Base-by-base conservation (phyloP, 1,140 invertebrate genomes). In the Anastatus disparis region DNA sequence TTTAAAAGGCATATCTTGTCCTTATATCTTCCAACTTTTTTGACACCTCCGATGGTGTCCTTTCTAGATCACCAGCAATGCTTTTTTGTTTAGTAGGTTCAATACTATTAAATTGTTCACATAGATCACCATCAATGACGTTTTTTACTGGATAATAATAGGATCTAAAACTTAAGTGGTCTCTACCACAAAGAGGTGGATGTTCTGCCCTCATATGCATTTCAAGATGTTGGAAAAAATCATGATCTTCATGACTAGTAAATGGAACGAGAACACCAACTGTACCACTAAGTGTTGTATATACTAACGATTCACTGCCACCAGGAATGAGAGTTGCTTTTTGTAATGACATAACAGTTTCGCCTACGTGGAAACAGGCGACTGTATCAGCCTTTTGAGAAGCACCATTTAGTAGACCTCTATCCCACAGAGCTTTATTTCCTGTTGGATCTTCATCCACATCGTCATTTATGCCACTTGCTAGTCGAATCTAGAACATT, bases 171-270 rank as follows among this genome's bases (percentile, higher is more conserved):
- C 97, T 96, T 1, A 99, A 87, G 87, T 99, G 98, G 87, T 99
- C 98, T 22, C 98, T 87, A 2, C 98, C 98, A 87, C 97, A 99
- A 0, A 99, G 83, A 0, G 98, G 97, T 0, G 96, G 90, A 85
- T 99, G 95, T 84, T 99, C 97, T 55, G 95, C 95, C 46, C 98
- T 87, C 96, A 99, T 97, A 82, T 99, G 97, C 98, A 99, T 99
- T 84, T 99, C 98, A 59, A 99, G 86, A 87, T 99, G 96, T 84
- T 99, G 97, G 87, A 99, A 99, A 80, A 99, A 99, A 81, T 99
- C 97, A 76, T 97, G 96, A 84, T 99, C 97, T 88, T 99, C 98
- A 79, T 97, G 93, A 29, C 97, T 98, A 0, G 97, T 97, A 77
- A 99, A 99, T 0, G 98, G 97, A 12, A 99, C 94, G 4, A 99